Percentiles rank a stretch among this genome's conserved stretches.
phyloP scores from a whole-genome alignment of 2,113 vertebrate species.

The Xerus inauris region DNA sequence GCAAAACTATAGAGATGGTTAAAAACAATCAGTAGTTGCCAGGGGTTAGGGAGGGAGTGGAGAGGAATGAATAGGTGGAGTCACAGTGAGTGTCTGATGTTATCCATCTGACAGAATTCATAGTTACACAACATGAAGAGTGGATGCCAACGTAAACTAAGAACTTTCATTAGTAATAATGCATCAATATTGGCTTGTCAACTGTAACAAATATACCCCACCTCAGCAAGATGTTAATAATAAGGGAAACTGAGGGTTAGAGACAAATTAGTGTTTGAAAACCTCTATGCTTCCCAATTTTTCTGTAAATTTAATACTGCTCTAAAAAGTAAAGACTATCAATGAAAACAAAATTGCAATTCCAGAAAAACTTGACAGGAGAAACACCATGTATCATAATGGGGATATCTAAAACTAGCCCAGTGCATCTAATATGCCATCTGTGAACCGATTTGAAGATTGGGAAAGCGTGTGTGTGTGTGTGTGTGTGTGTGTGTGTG shows the following conservation, averaged over 20 bases:
- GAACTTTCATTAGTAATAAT: not conserved
- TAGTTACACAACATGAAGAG: not conserved
- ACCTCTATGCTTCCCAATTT: not conserved
- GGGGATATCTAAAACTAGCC: slow-evolving; percentile 78
- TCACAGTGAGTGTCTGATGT: no score
- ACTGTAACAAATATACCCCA: not conserved
- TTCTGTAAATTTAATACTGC: not conserved
- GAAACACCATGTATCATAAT: slow-evolving; percentile 48
- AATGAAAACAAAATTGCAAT: slow-evolving; percentile 79
- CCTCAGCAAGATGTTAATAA: not conserved
- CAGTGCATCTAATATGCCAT: slow-evolving; percentile 65
- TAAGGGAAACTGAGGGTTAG: not conserved
- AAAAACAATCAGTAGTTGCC: not conserved
- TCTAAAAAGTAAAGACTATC: slow-evolving; percentile 2
- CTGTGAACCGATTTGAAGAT: not conserved
- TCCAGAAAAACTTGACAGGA: slow-evolving; percentile 80
- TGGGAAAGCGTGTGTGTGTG: not conserved
- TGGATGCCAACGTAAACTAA: not conserved
- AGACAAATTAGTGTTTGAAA: not conserved
- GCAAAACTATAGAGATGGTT: not conserved
- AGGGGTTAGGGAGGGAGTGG: not conserved
- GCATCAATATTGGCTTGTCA: not conserved
- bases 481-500: not conserved
- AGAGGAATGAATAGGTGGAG: not conserved
- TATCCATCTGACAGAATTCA: not conserved